These are phyloP conservation scores for Papilio protenor DNA, from an alignment of 2,888 invertebrate species.

Conservation along the genomic window DNA sequence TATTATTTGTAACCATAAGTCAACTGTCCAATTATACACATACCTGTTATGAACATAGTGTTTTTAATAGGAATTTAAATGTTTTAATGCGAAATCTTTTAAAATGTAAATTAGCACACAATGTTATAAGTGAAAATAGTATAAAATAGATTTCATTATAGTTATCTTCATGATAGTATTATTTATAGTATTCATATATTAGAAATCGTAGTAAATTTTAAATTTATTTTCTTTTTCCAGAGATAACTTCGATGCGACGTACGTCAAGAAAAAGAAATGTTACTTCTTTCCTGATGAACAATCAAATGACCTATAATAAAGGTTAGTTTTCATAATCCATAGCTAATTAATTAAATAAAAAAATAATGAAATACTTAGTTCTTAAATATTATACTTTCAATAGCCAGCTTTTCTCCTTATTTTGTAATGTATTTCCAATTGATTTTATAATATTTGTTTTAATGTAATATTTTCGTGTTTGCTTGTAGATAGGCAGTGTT, in stretches of 20 bases:
- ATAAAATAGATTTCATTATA: not conserved
- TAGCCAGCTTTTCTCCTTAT: not conserved
- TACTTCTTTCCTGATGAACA: conserved; percentile 71
- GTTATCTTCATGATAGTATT: not conserved
- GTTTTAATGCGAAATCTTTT: not conserved
- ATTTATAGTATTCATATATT: not conserved
- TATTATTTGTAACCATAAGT: too few relatives aligned
- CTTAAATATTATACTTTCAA: not conserved
- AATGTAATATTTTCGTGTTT: too few relatives aligned
- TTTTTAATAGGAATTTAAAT: not conserved
- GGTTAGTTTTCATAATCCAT: conserved; percentile 47
- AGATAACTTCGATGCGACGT: conserved; percentile 74
- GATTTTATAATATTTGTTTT: too few relatives aligned
- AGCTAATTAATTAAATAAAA: not conserved
- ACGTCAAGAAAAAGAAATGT: conserved; percentile 75
- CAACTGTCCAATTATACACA: too few relatives aligned
- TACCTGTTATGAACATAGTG: not conserved
- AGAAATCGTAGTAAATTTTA: not conserved
- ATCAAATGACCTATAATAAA: conserved; percentile 56
- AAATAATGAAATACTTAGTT: not conserved
- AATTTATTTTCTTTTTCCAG: conserved; percentile 53
- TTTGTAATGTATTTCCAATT: not conserved
- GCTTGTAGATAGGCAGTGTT: not conserved
- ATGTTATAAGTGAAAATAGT: not conserved
- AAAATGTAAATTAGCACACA: not conserved